Evolutionary conservation across 2,113 vertebrate genomes (phyloP).

Genomic region (Menura novaehollandiae): DNA sequence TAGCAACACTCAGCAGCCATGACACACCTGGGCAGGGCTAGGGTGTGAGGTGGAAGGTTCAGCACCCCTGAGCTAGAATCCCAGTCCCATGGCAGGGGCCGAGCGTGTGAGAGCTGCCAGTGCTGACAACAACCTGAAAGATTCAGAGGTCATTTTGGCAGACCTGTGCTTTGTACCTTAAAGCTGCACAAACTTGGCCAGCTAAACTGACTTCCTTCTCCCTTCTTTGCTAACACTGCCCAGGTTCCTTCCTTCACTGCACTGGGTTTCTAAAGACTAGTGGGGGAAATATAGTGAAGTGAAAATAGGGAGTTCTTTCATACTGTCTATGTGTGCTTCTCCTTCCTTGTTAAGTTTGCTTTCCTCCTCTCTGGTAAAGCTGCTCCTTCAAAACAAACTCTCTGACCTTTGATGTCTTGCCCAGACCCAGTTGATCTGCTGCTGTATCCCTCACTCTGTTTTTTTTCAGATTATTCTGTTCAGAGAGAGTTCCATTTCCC

Average conservation of each 20-base stretch:
- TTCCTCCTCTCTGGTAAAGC: not conserved
- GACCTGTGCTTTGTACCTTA: not conserved
- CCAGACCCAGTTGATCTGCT: not conserved
- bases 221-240: not conserved
- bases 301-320: not conserved
- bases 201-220: not conserved
- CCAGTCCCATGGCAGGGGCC: not conserved
- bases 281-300: rapidly evolving
- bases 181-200: not conserved
- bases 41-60: not conserved
- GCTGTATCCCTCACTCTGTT: not conserved
- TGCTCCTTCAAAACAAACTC: not conserved
- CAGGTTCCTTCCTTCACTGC: not conserved
- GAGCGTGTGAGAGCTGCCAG: not conserved
- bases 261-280: not conserved
- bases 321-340: not conserved
- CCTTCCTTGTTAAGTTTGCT: not conserved
- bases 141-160: not conserved
- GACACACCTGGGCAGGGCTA: not conserved
- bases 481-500: not conserved
- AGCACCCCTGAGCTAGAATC: not conserved
- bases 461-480: not conserved
- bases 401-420: not conserved
- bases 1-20: not conserved
- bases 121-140: not conserved